These are phyloP conservation scores for Zaprionus vittiger DNA, from an alignment of 1,140 invertebrate genomes.

Conservation along the genomic window DNA sequence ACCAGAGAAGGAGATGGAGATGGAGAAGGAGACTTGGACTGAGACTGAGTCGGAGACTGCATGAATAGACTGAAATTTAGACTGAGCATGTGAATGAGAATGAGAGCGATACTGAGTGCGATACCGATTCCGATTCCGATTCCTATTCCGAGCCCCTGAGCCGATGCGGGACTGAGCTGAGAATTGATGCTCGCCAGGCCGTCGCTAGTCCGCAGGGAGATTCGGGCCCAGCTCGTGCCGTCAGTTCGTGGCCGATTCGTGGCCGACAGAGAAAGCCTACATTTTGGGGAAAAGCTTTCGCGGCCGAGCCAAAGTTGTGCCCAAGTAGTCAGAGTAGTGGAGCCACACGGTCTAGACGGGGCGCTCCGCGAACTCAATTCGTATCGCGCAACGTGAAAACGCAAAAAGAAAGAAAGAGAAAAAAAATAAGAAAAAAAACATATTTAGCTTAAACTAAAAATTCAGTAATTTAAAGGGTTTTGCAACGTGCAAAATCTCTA, in stretches of 20 bases:
- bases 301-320: constrained; percentile 45
- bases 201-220: constrained; percentile 48
- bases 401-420: constrained; percentile 44
- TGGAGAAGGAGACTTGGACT: background rate
- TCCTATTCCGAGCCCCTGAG: constrained; percentile 7
- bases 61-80: constrained; percentile 11
- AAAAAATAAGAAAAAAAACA: constrained; percentile 6
- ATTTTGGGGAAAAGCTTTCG: constrained; percentile 77
- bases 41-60: constrained; percentile 1
- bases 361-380: constrained; percentile 64
- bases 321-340: constrained; percentile 81
- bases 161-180: constrained; percentile 30
- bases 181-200: constrained; percentile 54
- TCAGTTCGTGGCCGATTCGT: constrained; percentile 21
- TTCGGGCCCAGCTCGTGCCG: constrained; percentile 21
- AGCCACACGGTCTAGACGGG: constrained; percentile 81
- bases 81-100: constrained; percentile 22
- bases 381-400: constrained; percentile 60
- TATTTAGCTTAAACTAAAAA: constrained; percentile 41
- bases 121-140: background rate
- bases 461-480: constrained; percentile 16
- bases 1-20: constrained; percentile 23
- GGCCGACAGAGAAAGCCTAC: constrained; percentile 53
- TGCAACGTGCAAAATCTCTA: background rate
- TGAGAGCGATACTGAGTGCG: constrained; percentile 10